phyloP scores from a whole-genome alignment of 2,797 vertebrate genomes.

The Cottoperca gobio region DNA sequence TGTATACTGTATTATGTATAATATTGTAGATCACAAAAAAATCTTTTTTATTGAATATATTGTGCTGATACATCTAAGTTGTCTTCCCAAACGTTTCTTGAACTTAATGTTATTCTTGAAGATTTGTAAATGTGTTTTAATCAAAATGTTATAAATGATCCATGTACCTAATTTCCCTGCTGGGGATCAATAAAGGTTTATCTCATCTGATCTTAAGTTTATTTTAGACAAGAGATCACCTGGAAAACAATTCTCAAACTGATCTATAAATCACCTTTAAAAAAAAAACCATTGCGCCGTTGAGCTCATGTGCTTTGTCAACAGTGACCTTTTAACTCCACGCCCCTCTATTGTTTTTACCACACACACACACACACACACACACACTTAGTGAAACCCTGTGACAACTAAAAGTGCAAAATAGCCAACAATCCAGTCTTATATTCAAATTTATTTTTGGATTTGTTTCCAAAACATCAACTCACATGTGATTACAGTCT shows the following conservation, averaged over 20 bases:
- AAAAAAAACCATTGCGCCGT: background rate
- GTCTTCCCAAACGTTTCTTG: too few species aligned
- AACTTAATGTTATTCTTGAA: background rate
- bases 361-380: background rate
- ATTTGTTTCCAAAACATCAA: constrained; percentile 2
- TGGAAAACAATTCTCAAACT: background rate
- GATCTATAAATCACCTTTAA: background rate
- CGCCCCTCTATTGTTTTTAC: too few species aligned
- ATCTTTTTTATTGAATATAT: background rate
- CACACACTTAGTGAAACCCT: background rate
- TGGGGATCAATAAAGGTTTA: too few species aligned
- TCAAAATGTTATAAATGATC: background rate
- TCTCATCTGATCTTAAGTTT: background rate
- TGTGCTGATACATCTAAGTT: background rate
- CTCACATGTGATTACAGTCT: background rate
- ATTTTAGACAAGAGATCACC: background rate
- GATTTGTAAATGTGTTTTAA: background rate
- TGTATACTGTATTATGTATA: too few species aligned
- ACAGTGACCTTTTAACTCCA: background rate
- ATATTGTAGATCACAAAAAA: background rate
- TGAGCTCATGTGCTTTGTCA: background rate
- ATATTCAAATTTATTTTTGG: background rate
- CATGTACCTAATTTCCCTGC: background rate
- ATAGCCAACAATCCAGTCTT: background rate
- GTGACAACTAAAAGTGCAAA: background rate